These are phyloP conservation scores for Chunga burmeisteri DNA, from an alignment of 2,113 vertebrate species.

Conservation along the genomic window DNA sequence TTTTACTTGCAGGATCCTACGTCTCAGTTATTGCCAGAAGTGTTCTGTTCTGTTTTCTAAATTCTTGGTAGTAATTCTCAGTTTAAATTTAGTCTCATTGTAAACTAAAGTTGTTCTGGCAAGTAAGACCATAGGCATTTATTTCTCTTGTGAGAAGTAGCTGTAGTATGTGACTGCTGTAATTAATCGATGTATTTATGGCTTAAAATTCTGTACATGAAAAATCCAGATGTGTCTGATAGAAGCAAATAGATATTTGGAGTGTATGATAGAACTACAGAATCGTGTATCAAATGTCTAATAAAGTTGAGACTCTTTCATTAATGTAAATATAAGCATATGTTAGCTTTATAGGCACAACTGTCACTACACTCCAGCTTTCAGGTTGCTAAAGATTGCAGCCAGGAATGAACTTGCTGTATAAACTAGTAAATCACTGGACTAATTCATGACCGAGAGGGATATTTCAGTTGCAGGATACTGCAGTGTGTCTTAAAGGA, in stretches of 20 bases:
- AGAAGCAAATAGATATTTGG: neutral
- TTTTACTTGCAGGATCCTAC: slow-evolving; percentile 22
- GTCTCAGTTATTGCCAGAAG: neutral
- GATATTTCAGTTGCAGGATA: neutral
- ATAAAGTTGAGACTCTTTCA: neutral
- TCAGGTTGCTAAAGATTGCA: neutral
- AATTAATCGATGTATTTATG: slow-evolving; percentile 42
- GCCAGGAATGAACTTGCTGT: neutral
- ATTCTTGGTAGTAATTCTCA: slow-evolving; percentile 28
- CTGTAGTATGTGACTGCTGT: neutral
- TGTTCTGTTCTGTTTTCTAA: slow-evolving; percentile 22
- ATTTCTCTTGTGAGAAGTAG: slow-evolving; percentile 43
- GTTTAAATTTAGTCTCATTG: slow-evolving; percentile 45
- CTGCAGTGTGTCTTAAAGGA: accelerated
- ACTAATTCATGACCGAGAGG: neutral
- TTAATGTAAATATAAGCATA: neutral
- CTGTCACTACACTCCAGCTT: neutral
- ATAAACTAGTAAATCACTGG: neutral
- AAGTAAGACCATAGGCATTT: neutral
- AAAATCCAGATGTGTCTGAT: neutral
- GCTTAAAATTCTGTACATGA: neutral
- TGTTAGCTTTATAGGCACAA: neutral
- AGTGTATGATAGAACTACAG: neutral
- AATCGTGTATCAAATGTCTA: neutral
- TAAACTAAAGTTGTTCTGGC: slow-evolving; percentile 29